phyloP scores from a whole-genome alignment of 1,140 invertebrate genomes.

The Neodiprion lecontei region DNA sequence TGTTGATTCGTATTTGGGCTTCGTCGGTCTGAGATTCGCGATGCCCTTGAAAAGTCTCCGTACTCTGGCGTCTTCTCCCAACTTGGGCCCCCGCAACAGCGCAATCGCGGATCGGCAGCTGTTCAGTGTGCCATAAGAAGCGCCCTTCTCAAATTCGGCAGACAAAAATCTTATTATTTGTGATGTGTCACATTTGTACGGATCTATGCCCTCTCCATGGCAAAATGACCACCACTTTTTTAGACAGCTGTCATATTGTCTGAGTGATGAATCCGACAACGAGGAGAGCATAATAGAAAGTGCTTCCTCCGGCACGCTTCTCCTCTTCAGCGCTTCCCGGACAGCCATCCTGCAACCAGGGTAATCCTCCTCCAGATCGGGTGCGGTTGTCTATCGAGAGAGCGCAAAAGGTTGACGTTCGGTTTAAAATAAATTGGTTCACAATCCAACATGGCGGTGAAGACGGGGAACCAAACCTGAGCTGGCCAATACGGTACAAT shows the following conservation, averaged over 20 bases:
- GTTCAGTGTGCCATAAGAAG: neutral
- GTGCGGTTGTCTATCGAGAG: neutral
- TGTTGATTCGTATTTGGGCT: slow-evolving; percentile 35
- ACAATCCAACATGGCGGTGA: neutral
- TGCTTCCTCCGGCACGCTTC: neutral
- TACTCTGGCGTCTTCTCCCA: neutral
- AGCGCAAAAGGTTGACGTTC: neutral
- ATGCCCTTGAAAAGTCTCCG: neutral
- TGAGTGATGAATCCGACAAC: too few species aligned
- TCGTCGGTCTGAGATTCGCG: slow-evolving; percentile 14
- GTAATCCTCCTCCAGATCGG: neutral
- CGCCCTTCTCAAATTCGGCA: neutral
- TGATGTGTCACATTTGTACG: too few species aligned
- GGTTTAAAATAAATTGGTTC: neutral
- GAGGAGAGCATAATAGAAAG: neutral
- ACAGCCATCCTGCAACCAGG: neutral
- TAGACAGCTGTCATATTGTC: too few species aligned
- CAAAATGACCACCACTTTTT: too few species aligned
- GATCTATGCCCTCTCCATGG: too few species aligned
- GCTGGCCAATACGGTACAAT: neutral
- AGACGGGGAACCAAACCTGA: neutral
- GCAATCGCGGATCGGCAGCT: neutral
- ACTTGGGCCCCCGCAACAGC: neutral
- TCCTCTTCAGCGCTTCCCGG: neutral
- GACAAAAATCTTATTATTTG: too few species aligned